phyloP scores from a whole-genome alignment of 2,113 vertebrate species.

The Phalacrocorax brasilianus region DNA sequence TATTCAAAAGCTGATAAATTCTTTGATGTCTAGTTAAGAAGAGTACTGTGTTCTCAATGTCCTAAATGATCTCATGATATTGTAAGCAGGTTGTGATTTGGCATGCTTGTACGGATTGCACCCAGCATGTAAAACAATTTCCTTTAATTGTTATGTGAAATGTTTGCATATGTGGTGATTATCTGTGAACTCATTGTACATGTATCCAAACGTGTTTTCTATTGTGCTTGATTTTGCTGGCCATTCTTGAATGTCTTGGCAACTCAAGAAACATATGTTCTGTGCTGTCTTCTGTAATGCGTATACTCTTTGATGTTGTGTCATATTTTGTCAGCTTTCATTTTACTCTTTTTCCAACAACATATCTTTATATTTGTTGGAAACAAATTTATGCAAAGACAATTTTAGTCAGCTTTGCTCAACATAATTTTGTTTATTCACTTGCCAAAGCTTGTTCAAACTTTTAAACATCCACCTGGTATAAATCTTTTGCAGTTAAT shows the following conservation, averaged over 20 bases:
- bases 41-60: constrained; percentile 51
- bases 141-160: constrained; percentile 85
- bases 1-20: constrained; percentile 44
- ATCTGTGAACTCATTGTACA: constrained; percentile 82
- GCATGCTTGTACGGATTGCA: constrained; percentile 88
- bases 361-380: constrained; percentile 89
- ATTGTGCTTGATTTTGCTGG: constrained; percentile 90
- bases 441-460: constrained; percentile 6
- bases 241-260: constrained; percentile 83
- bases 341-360: constrained; percentile 86
- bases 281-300: constrained; percentile 88
- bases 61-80: constrained; percentile 63
- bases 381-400: constrained; percentile 89
- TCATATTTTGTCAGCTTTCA: constrained; percentile 79
- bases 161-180: constrained; percentile 86
- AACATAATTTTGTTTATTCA: constrained; percentile 57
- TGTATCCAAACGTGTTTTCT: constrained; percentile 87
- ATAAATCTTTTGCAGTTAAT: constrained; percentile 84
- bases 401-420: constrained; percentile 77
- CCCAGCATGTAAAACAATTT: constrained; percentile 84
- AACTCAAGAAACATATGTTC: constrained; percentile 90
- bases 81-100: constrained; percentile 78
- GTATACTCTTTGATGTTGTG: constrained; percentile 77
- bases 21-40: constrained; percentile 51
- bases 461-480: constrained; percentile 50